Base-by-base conservation (phyloP, 1,140 invertebrate species). In the Lucilia cuprina region DNA sequence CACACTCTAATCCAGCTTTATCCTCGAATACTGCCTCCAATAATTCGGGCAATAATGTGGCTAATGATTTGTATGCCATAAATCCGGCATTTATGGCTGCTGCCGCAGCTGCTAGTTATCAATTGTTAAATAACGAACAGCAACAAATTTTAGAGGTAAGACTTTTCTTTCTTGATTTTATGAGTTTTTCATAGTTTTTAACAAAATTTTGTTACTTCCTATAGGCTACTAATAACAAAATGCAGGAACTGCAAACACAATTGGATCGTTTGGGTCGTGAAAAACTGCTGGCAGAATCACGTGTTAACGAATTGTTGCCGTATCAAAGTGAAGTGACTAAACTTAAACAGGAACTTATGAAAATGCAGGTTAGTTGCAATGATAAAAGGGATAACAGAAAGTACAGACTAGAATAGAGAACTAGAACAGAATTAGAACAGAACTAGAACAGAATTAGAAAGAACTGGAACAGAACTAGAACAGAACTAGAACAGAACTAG, bases 281-380 rank as follows among this genome's bases (percentile, higher is more conserved):
- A 84, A 93, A 93, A 85, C 87, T 88, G 49, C 90, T 89, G 77
- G 87, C 94, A 85, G 92, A 93, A 87, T 88, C 92, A 85, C 91
- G 93, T 85, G 89, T 94, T 80, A 89, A 87, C 5, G 93, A 93
- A 85, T 87, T 93, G 84, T 85, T 91, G 85, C 87, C 90, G 84
- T 90, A 93, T 86, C 91, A 92, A 83, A 90, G 88, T 82, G 92
- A 93, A 88, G 86, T 93, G 86, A 88, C 87, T 83, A 87, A 89
- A 84, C 86, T 93, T 65, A 91, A 92, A 86, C 91, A 91, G 21
- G 93, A 93, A 89, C 88, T 93, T 83, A 86, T 90, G 41, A 92
- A 92, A 86, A 87, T 91, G 87, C 89, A 91, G 88, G 90, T 91
- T 80, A 50, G 84, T 60, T n/a, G n/a, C n/a, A n/a, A n/a, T n/a